Base-by-base conservation (phyloP, 2,113 vertebrate species). In the Psettodes erumei region DNA sequence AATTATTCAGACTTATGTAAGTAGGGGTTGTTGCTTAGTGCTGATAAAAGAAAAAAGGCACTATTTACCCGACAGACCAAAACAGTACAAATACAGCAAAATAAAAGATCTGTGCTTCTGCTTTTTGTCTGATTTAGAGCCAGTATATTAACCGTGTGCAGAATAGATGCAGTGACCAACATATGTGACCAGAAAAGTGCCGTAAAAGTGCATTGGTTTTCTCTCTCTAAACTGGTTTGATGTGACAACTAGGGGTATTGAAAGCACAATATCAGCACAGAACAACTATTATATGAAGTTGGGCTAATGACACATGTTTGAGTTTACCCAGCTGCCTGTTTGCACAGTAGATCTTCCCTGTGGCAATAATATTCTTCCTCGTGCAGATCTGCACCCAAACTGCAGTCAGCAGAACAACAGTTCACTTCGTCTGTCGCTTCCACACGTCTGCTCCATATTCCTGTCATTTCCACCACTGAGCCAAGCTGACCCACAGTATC, bases 271-370 rank as follows among this genome's bases (percentile, higher is more conserved):
- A 55, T 56, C 21, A 54, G 13, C 33, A 5, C 53, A 33, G 16
- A 47, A 15, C 55, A 30, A 25, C 15, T 38, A 5, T 51, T 3
- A 59, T 2, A 65, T 23, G 12, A 37, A 0, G 2, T 75, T 60
- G 51, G 13, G 28, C 23, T 21, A 3, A 60, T 15, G 19, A 43
- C 42, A 19, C 19, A 25, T n/a, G 30, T 7, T 8, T 47, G 10
- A 51, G 15, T 77, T 78, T 25, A 51, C 6, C 40, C 54, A 55
- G 42, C 69, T 19, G 28, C 37, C 58, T 40, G 50, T 50, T 58
- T n/a, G 35, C 42, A 60, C 15, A 8, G 42, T 0, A 55, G 50
- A 23, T 35, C 30, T 47, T 43, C 45, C 61, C 73, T 32, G 18
- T 43, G 33, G 56, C 37, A 15, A 40, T 58, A 16, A 54, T 42